Percentiles rank a stretch among this genome's conserved stretches.
phyloP scores from a whole-genome alignment of 2,888 invertebrate species.

The Melinaea marsaeus region DNA sequence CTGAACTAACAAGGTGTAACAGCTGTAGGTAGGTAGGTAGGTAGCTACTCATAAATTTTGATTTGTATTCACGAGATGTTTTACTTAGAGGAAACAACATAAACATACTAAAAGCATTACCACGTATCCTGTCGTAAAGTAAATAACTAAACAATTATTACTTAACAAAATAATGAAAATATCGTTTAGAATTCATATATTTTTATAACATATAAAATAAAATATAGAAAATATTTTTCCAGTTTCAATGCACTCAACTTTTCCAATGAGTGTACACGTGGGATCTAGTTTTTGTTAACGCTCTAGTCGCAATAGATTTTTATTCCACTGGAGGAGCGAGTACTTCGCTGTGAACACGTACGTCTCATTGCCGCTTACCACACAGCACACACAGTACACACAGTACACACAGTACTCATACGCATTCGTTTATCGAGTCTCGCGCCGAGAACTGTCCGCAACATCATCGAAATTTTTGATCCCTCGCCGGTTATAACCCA shows the following conservation, averaged over 20 bases:
- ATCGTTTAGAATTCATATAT: not conserved
- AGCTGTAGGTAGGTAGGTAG: not conserved
- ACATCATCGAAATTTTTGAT: slow-evolving; percentile 15
- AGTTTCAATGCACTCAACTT: not conserved
- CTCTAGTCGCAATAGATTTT: slow-evolving; percentile 23
- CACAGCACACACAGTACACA: not conserved
- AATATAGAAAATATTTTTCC: slow-evolving; percentile 3
- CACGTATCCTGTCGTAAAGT: slow-evolving; percentile 4
- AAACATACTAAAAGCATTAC: slow-evolving; percentile 8
- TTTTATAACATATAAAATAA: not conserved
- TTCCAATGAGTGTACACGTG: slow-evolving; percentile 2
- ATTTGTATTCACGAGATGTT: slow-evolving; percentile 8
- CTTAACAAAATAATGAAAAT: not conserved
- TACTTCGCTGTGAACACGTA: slow-evolving; percentile 21
- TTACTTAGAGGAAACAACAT: slow-evolving; percentile 3
- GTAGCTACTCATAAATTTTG: not conserved
- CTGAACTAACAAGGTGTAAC: not conserved
- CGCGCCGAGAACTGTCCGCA: slow-evolving; percentile 23
- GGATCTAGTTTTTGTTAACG: slow-evolving; percentile 12
- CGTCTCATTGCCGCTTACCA: slow-evolving; percentile 25
- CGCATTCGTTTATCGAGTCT: slow-evolving; percentile 27
- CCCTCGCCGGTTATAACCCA: slow-evolving; percentile 14
- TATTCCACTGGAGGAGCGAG: slow-evolving; percentile 19
- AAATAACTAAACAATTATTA: not conserved
- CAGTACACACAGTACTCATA: slow-evolving; percentile 3